Percentiles rank a stretch among this genome's conserved stretches.
phyloP scores from a whole-genome alignment of 2,113 vertebrate species.

The Pituophis catenifer region DNA sequence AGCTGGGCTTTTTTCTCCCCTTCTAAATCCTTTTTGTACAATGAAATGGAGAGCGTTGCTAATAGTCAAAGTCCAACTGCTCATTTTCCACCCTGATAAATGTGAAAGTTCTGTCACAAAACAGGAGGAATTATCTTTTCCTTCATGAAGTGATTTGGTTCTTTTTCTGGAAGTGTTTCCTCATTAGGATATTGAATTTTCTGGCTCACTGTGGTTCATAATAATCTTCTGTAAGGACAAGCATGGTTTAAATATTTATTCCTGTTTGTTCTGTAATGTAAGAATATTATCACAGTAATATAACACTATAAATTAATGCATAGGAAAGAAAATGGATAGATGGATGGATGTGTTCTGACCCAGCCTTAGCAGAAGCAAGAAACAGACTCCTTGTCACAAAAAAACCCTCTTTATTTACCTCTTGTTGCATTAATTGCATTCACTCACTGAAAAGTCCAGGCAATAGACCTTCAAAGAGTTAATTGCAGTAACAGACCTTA shows the following conservation, averaged over 20 bases:
- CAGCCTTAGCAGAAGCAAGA: too few relatives aligned
- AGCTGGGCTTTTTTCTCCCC: too few relatives aligned
- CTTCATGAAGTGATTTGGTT: background rate
- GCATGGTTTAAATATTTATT: background rate
- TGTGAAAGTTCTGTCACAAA: background rate
- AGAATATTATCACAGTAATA: background rate
- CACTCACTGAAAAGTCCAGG: too few relatives aligned
- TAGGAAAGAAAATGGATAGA: background rate
- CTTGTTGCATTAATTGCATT: too few relatives aligned
- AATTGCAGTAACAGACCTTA: too few relatives aligned
- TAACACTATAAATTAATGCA: background rate
- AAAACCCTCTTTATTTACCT: too few relatives aligned
- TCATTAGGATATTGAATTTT: background rate
- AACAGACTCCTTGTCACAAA: too few relatives aligned
- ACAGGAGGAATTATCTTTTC: background rate
- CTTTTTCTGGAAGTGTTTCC: background rate
- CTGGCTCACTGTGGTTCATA: background rate
- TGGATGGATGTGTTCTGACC: too few relatives aligned
- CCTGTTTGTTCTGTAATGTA: background rate
- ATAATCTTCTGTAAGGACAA: background rate
- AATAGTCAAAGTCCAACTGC: background rate
- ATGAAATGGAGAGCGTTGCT: background rate
- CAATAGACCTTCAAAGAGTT: too few relatives aligned
- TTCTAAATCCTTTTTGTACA: background rate
- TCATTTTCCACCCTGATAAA: background rate